phyloP scores from a whole-genome alignment of 2,888 invertebrate species.

The Ormyrus labotus region DNA sequence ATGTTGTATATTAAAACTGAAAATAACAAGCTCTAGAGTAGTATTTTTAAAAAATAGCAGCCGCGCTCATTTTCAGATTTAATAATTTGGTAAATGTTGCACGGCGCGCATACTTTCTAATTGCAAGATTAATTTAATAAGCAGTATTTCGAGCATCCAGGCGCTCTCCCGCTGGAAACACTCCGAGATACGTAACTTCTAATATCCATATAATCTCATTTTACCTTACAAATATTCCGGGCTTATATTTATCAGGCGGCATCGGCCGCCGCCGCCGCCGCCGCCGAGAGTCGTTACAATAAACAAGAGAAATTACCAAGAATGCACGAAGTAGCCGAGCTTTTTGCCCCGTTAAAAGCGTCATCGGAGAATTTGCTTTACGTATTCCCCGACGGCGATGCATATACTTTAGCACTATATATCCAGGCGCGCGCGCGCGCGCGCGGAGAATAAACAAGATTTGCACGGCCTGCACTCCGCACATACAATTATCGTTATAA shows the following conservation, averaged over 20 bases:
- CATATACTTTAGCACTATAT: too few species aligned
- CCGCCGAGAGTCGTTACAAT: constrained; percentile 35
- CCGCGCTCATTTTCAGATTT: too few species aligned
- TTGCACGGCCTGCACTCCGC: constrained; percentile 67
- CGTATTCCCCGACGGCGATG: neutral
- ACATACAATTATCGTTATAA: constrained; percentile 74
- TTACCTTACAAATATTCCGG: constrained; percentile 21
- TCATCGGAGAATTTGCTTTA: constrained; percentile 57
- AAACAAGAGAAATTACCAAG: constrained; percentile 56
- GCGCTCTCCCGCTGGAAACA: neutral
- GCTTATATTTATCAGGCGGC: constrained; percentile 28
- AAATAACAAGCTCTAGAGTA: too few species aligned
- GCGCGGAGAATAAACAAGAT: constrained; percentile 70
- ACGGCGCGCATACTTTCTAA: too few species aligned
- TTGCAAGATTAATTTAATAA: too few species aligned
- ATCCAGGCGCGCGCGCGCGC: constrained; percentile 23
- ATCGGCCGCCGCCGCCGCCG: neutral
- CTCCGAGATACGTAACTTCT: constrained; percentile 28
- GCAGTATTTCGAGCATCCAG: neutral
- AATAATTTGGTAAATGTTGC: too few species aligned
- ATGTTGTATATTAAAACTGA: too few species aligned
- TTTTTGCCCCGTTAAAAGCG: constrained; percentile 59
- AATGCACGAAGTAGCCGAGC: constrained; percentile 63
- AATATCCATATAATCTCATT: constrained; percentile 50
- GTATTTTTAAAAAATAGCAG: too few species aligned